Evolutionary conservation across 2,888 invertebrate species (phyloP).

Genomic region (Galeopsomyia nigrocyanea): DNA sequence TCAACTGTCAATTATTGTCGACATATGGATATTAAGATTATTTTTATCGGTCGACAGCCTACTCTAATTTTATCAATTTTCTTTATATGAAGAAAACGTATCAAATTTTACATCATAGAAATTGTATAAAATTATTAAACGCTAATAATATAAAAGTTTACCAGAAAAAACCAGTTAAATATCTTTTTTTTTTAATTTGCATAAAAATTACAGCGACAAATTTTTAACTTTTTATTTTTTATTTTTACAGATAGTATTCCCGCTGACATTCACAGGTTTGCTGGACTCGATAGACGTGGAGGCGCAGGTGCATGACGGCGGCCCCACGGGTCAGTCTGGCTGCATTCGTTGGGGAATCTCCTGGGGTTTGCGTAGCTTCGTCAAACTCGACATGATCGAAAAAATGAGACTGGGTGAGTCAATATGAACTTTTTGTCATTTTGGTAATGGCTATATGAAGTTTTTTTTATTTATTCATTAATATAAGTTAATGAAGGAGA

Average conservation of each 20-base stretch:
- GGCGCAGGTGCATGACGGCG: slow-evolving; percentile 81
- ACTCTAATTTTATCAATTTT: too few relatives aligned
- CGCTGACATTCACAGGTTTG: slow-evolving; percentile 84
- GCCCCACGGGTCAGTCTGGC: slow-evolving; percentile 87
- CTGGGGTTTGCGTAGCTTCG: slow-evolving; percentile 86
- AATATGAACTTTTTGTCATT: background rate
- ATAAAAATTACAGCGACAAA: too few relatives aligned
- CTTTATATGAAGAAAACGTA: too few relatives aligned
- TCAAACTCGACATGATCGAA: slow-evolving; percentile 81
- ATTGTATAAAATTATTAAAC: too few relatives aligned
- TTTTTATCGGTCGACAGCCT: too few relatives aligned
- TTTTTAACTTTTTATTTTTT: background rate
- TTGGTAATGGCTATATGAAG: background rate
- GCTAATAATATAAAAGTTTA: too few relatives aligned
- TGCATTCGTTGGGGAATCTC: slow-evolving; percentile 91
- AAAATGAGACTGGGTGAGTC: slow-evolving; percentile 86
- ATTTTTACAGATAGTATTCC: slow-evolving; percentile 80
- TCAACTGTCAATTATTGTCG: too few relatives aligned
- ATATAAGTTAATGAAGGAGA: background rate
- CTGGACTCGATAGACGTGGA: slow-evolving; percentile 86
- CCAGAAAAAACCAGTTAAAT: too few relatives aligned
- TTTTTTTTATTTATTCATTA: background rate
- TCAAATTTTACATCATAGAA: too few relatives aligned
- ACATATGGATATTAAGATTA: too few relatives aligned
- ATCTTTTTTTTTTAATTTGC: too few relatives aligned